Base-by-base conservation (phyloP, 2,888 invertebrate species). In the Stenodera caucasica region DNA sequence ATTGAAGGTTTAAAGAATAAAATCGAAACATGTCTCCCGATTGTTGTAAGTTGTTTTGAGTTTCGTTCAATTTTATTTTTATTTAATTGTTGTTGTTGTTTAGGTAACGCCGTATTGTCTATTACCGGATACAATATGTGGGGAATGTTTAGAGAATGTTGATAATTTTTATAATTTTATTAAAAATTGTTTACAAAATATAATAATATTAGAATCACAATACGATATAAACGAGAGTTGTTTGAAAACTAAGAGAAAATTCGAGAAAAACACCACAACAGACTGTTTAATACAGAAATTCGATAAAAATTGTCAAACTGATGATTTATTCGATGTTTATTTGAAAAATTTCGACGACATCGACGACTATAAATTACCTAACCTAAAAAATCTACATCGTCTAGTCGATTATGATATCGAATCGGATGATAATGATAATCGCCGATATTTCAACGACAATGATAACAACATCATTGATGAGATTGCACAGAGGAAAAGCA, bases 231-330 rank as follows among this genome's bases (percentile, higher is more conserved):
- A 69, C 53, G 77, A 79, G 61, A 79, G 80, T 4, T 78, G 76
- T 67, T 69, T 75, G 69, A 80, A 77, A 75, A 76, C 72, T 11
- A 80, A 78, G 63, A 73, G 78, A 54, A 76, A 78, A 53, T 74
- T 72, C 57, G 83, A 83, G 11, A 82, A 83, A 67, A 78, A 82
- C n/a, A 82, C 81, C 67, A 69, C 77, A 32, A 79, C 80, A 0
- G 80, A 82, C 74, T 69, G 78, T 70, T 56, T 76, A 71, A 30
- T 77, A 70, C 57, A 74, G 68, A 71, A 75, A 67, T 61, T 73
- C 66, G 67, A 72, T 54, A 73, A 73, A 72, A 67, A 74, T 69
- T 66, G 76, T 63, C 73, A 82, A 76, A 78, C 77, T 67, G 67
- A 78, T 69, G 70, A 81, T 61, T 68, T 63, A 65, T 61, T 72